phyloP scores from a whole-genome alignment of 1,140 invertebrate species.

The Telenomus remus region DNA sequence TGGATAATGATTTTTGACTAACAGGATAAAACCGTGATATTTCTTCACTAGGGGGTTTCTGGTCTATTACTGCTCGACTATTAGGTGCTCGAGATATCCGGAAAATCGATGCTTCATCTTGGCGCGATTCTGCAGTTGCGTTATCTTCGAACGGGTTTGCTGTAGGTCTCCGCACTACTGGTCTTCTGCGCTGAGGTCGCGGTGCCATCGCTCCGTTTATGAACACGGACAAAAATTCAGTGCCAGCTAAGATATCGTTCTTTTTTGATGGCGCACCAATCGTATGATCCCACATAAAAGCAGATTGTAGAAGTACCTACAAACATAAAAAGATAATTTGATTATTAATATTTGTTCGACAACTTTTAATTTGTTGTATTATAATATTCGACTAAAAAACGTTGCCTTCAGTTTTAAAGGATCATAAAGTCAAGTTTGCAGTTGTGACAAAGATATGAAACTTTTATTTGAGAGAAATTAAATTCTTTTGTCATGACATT shows the following conservation, averaged over 20 bases:
- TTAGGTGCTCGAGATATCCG: conserved; percentile 68
- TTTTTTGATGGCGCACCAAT: conserved; percentile 59
- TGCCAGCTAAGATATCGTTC: conserved; percentile 76
- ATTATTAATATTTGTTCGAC: conserved; percentile 4
- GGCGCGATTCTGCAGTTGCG: conserved; percentile 66
- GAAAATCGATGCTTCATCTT: conserved; percentile 70
- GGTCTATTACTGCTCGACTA: conserved; percentile 40
- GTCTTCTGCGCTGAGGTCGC: conserved; percentile 60
- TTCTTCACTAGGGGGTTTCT: conserved; percentile 46
- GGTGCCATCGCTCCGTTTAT: conserved; percentile 74
- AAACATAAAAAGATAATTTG: conserved; percentile 35
- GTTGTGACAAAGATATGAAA: no score
- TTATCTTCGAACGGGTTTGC: conserved; percentile 62
- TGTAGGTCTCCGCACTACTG: conserved; percentile 65
- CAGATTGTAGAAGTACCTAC: conserved; percentile 68
- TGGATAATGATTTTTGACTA: conserved; percentile 66
- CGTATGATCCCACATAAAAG: conserved; percentile 66
- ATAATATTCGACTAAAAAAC: no score
- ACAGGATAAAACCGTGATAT: conserved; percentile 64
- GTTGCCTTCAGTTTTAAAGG: no score
- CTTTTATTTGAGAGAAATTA: no score
- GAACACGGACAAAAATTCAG: conserved; percentile 78
- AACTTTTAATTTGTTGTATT: no score
- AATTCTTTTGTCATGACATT: conserved; percentile 44
- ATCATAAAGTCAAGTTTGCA: no score